These are phyloP conservation scores for Agrotis ipsilon DNA, from an alignment of 2,888 invertebrate genomes.

Conservation along the genomic window DNA sequence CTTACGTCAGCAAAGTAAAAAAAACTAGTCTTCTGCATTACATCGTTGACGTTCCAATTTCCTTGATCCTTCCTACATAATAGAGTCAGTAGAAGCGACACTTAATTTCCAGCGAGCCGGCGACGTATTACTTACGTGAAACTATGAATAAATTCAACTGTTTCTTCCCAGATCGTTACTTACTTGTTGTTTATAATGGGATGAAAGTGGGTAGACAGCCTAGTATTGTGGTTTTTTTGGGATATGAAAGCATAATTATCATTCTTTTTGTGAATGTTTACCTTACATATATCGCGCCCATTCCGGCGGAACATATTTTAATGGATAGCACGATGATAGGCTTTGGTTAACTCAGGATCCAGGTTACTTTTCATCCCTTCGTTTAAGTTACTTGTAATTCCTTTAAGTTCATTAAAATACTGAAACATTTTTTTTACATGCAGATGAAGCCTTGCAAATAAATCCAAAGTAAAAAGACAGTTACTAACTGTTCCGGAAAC, in stretches of 20 bases:
- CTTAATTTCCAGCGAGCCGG: constrained; percentile 75
- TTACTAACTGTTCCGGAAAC: not conserved
- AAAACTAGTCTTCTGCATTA: constrained; percentile 53
- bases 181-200: constrained; percentile 17
- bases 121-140: constrained; percentile 63
- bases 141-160: constrained; percentile 73
- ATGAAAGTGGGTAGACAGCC: constrained; percentile 4
- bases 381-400: too few relatives aligned
- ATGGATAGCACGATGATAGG: too few relatives aligned
- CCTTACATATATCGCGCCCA: too few relatives aligned
- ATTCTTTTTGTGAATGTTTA: not conserved
- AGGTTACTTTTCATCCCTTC: too few relatives aligned
- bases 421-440: too few relatives aligned
- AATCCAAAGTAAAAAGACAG: not conserved
- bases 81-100: constrained; percentile 73
- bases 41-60: constrained; percentile 78
- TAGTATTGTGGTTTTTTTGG: too few relatives aligned
- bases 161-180: constrained; percentile 34
- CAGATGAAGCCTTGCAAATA: too few relatives aligned
- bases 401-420: too few relatives aligned
- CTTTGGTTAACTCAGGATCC: too few relatives aligned
- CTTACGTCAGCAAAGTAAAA: constrained; percentile 66
- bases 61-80: constrained; percentile 76
- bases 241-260: not conserved
- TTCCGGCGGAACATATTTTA: too few relatives aligned